Percentiles rank a stretch among this genome's conserved stretches.
Evolutionary conservation across 2,888 invertebrate species (phyloP).

Genomic region (Trilocha varians): DNA sequence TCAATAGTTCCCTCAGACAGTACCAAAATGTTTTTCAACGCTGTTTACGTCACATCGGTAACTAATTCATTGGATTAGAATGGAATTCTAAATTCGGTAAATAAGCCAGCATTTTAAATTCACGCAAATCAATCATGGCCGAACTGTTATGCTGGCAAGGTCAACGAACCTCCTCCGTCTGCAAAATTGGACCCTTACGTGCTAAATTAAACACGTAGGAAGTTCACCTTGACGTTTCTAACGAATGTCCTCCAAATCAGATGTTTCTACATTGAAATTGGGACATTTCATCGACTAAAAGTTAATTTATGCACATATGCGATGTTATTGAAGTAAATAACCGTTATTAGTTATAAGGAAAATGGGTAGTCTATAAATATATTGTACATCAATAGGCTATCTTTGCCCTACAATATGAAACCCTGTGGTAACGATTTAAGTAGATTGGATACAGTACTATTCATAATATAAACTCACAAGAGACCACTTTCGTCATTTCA

Average conservation of each 20-base stretch:
- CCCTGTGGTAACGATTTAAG: too few species aligned
- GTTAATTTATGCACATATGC: too few species aligned
- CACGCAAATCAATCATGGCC: constrained; percentile 24
- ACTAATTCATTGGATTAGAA: neutral
- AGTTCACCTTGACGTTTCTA: neutral
- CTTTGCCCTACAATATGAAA: too few species aligned
- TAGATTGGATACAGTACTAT: too few species aligned
- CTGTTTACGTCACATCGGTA: neutral
- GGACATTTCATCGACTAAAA: too few species aligned
- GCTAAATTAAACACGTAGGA: constrained; percentile 11
- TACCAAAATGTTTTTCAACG: neutral
- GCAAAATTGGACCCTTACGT: constrained; percentile 25
- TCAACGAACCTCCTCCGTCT: constrained; percentile 25
- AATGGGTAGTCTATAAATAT: too few species aligned
- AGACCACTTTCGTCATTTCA: constrained; percentile 36
- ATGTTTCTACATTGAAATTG: neutral
- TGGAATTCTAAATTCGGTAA: neutral
- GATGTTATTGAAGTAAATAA: neutral
- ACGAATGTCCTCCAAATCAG: neutral
- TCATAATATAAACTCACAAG: neutral
- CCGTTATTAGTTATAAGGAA: neutral
- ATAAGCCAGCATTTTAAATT: constrained; percentile 5
- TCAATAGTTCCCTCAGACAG: too few species aligned
- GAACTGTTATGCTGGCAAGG: constrained; percentile 18
- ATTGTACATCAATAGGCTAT: too few species aligned